phyloP scores from a whole-genome alignment of 2,888 invertebrate species.

The Orgyia antiqua region DNA sequence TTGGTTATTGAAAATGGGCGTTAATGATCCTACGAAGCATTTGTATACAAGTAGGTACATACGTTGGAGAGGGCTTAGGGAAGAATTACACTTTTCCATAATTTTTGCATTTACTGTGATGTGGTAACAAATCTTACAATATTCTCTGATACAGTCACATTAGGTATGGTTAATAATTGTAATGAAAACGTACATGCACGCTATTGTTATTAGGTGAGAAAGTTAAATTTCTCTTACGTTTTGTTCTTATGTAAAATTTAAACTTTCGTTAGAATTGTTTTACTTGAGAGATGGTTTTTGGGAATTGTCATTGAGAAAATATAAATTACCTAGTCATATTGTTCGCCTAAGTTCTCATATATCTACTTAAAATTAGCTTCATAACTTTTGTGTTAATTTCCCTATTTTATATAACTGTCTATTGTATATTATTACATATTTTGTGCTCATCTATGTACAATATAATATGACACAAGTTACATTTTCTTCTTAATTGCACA shows the following conservation, averaged over 20 bases:
- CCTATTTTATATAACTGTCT: neutral
- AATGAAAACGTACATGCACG: conserved; percentile 25
- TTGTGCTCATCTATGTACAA: no score
- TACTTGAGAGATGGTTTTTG: conserved; percentile 11
- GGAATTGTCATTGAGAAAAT: conserved; percentile 13
- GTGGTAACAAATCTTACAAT: conserved; percentile 8
- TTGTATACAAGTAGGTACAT: no score
- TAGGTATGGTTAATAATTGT: conserved; percentile 25
- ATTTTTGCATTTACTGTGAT: no score
- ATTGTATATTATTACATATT: no score
- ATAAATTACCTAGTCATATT: conserved; percentile 14
- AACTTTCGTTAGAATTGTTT: conserved; percentile 25
- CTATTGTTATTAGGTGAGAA: conserved; percentile 29
- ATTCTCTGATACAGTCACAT: conserved; percentile 8
- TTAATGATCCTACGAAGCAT: no score
- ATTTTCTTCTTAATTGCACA: no score
- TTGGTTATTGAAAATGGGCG: no score
- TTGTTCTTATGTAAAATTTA: conserved; percentile 28
- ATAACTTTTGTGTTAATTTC: conserved; percentile 1
- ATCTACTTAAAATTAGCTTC: conserved; percentile 2
- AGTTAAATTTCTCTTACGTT: conserved; percentile 27
- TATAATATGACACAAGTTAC: no score
- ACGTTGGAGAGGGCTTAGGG: no score
- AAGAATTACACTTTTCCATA: no score
- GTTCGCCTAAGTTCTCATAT: conserved; percentile 9